phyloP scores from a whole-genome alignment of 2,113 vertebrate genomes.

The Thamnaconus septentrionalis region DNA sequence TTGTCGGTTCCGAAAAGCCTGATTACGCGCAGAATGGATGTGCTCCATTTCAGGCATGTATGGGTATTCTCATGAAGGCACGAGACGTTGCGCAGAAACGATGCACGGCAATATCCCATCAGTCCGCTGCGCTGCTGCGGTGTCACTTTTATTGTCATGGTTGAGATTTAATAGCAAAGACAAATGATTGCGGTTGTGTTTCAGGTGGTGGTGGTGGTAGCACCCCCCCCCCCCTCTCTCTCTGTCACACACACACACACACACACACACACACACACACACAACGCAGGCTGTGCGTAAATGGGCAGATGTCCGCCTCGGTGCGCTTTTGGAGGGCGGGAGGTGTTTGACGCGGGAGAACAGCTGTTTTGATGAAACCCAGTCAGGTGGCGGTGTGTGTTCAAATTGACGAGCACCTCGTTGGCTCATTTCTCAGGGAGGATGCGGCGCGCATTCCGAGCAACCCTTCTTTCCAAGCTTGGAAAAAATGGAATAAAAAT shows the following conservation, averaged over 20 bases:
- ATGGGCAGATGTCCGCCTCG: neutral
- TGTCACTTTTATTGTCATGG: conserved; percentile 15
- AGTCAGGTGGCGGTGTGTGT: neutral
- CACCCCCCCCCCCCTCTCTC: neutral
- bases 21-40: conserved; percentile 24
- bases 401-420: neutral
- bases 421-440: no score
- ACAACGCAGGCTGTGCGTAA: neutral
- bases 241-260: neutral
- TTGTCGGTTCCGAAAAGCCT: neutral
- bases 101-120: neutral
- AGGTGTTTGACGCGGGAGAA: neutral
- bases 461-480: no score
- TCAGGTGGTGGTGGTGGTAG: conserved; percentile 45
- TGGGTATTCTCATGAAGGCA: conserved; percentile 14
- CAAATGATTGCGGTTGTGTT: conserved; percentile 65
- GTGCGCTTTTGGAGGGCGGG: no score
- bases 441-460: no score
- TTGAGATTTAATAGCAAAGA: conserved; percentile 49
- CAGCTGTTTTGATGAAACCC: no score
- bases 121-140: neutral
- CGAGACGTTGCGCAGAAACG: conserved; percentile 20
- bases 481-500: no score
- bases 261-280: neutral
- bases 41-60: conserved; percentile 4